Percentiles rank a stretch among this genome's conserved stretches.
These are phyloP conservation scores for Himalopsyche anomala DNA, from an alignment of 2,888 invertebrate genomes.

Conservation along the genomic window DNA sequence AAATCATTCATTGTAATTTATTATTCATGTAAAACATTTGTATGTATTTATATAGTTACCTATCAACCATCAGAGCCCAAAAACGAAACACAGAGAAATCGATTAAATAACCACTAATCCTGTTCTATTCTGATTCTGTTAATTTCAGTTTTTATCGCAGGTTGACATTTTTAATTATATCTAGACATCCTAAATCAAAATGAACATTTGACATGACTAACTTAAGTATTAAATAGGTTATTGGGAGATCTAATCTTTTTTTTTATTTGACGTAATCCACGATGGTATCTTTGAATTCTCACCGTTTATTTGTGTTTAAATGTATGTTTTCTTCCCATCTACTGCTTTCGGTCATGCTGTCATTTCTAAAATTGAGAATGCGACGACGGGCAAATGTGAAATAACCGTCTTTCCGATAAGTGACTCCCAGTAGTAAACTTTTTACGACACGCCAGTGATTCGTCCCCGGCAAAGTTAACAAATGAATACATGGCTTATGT, in stretches of 20 bases:
- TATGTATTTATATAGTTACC: too few relatives aligned
- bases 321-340: neutral
- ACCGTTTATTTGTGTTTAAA: slow-evolving; percentile 17
- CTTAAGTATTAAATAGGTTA: neutral
- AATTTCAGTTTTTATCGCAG: too few relatives aligned
- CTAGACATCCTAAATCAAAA: too few relatives aligned
- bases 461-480: neutral
- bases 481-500: too few relatives aligned
- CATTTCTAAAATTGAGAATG: slow-evolving; percentile 34
- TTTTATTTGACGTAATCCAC: slow-evolving; percentile 15
- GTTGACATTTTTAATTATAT: too few relatives aligned
- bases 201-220: too few relatives aligned
- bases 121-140: too few relatives aligned
- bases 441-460: neutral
- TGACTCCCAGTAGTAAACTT: slow-evolving; percentile 25
- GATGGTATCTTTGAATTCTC: neutral
- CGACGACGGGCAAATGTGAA: slow-evolving; percentile 31
- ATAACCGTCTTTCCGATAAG: slow-evolving; percentile 34
- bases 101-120: too few relatives aligned
- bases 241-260: neutral
- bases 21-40: too few relatives aligned
- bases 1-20: too few relatives aligned
- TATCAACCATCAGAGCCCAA: too few relatives aligned
- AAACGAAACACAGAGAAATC: too few relatives aligned
- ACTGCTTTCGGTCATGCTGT: slow-evolving; percentile 21